phyloP scores from a whole-genome alignment of 2,888 invertebrate genomes.

The Hypolimnas misippus region DNA sequence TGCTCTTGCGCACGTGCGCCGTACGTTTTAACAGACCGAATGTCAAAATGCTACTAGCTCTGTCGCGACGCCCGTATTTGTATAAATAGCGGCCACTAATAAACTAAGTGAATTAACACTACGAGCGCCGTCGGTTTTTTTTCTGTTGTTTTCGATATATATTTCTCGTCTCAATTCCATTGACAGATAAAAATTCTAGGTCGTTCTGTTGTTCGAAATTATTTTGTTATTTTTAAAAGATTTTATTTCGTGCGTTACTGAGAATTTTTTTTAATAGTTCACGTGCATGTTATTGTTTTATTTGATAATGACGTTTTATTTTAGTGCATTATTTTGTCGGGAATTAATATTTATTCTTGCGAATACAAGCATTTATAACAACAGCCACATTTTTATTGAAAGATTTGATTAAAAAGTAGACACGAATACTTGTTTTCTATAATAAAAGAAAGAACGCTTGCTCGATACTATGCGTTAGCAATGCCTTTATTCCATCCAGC shows the following conservation, averaged over 20 bases:
- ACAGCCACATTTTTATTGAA: no score
- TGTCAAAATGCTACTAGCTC: conserved; percentile 25
- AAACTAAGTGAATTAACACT: conserved; percentile 39
- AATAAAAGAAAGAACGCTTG: no score
- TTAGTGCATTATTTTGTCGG: no score
- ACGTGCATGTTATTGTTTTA: neutral
- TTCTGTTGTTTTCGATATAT: neutral
- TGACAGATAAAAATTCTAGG: conserved; percentile 9
- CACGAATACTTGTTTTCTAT: no score
- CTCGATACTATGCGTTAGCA: no score
- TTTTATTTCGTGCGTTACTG: neutral
- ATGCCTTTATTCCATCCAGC: no score
- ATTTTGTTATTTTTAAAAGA: neutral
- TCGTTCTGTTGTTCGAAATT: neutral
- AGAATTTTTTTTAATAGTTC: conserved; percentile 6
- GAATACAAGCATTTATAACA: no score
- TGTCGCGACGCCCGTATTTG: conserved; percentile 37
- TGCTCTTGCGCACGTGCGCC: conserved; percentile 34
- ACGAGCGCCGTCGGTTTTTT: conserved; percentile 10
- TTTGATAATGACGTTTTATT: no score
- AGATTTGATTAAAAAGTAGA: no score
- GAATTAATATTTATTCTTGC: no score
- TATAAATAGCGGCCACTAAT: conserved; percentile 44
- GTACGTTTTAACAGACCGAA: neutral
- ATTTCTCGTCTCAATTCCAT: neutral